These are phyloP conservation scores for Sebastolobus alascanus DNA, from an alignment of 2,797 vertebrate genomes.

Conservation along the genomic window DNA sequence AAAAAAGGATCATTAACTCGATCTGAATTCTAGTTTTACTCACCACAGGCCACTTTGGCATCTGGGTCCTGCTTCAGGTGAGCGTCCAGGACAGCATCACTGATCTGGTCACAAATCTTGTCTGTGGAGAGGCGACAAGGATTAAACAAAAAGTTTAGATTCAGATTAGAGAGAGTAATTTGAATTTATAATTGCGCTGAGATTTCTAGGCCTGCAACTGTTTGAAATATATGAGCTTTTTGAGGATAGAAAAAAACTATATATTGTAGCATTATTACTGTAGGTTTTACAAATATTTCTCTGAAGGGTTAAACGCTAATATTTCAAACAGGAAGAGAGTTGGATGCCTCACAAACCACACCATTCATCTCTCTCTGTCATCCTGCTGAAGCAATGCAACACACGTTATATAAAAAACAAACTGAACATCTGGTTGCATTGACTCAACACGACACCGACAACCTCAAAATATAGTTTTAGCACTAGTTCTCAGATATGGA, in stretches of 20 bases:
- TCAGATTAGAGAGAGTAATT: not conserved
- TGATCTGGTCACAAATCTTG: constrained; percentile 99
- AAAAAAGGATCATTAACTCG: not conserved
- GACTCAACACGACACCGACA: not conserved
- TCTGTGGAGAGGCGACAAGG: constrained; percentile 82
- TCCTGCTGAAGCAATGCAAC: constrained; percentile 68
- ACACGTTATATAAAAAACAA: constrained; percentile 79
- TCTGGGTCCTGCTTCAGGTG: constrained; percentile 96
- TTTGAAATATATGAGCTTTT: not conserved
- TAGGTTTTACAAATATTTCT: not conserved
- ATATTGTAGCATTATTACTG: not conserved
- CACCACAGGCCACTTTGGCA: constrained; percentile 98
- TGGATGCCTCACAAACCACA: constrained; percentile 30
- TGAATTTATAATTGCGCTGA: not conserved
- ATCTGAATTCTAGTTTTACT: constrained; percentile 61
- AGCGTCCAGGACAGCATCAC: constrained; percentile 96
- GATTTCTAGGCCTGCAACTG: not conserved
- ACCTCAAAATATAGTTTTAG: not conserved
- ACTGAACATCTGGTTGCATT: constrained; percentile 40
- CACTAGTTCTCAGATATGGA: not conserved
- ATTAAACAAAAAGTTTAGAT: not conserved
- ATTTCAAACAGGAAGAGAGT: constrained; percentile 22
- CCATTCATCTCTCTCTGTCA: constrained; percentile 38
- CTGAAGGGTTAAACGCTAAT: not conserved
- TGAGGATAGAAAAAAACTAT: not conserved